A percentile compares a stretch with the other conserved stretches of the same genome.
Evolutionary conservation across 2,888 invertebrate species (phyloP).

Genomic region (Cryptocheilus praepositus): DNA sequence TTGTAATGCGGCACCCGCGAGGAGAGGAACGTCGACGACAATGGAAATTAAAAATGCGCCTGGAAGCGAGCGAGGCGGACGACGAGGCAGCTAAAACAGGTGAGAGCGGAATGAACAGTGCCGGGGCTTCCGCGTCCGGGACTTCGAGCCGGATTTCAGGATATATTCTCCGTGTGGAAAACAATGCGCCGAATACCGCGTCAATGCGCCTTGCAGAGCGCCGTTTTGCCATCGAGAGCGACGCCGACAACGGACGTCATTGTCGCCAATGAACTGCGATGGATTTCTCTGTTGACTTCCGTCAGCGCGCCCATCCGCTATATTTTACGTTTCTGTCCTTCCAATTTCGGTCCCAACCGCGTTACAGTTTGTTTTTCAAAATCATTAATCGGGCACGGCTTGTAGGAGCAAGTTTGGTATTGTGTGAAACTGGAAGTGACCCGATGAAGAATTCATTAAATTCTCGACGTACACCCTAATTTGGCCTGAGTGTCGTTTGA

Average conservation of each 20-base stretch:
- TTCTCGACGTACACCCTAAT: too few relatives aligned
- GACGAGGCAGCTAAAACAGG: conserved; percentile 46
- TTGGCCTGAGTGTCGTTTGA: too few relatives aligned
- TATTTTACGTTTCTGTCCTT: too few relatives aligned
- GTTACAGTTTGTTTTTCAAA: too few relatives aligned
- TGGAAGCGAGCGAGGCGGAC: conserved; percentile 51
- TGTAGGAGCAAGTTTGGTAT: too few relatives aligned
- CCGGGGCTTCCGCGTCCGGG: conserved; percentile 41
- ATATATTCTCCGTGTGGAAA: conserved; percentile 60
- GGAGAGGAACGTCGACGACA: conserved; percentile 43
- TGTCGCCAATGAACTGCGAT: neutral
- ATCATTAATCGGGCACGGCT: too few relatives aligned
- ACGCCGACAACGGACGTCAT: neutral
- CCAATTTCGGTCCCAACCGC: too few relatives aligned
- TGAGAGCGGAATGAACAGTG: conserved; percentile 60
- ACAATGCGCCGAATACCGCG: conserved; percentile 59
- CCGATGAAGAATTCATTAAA: too few relatives aligned
- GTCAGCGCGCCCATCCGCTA: neutral
- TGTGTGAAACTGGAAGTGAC: too few relatives aligned
- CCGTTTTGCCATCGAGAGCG: neutral
- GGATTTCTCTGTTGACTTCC: neutral
- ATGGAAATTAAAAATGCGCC: conserved; percentile 66
- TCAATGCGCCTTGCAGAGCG: conserved; percentile 40
- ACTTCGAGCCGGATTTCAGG: conserved; percentile 52
- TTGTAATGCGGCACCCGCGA: conserved; percentile 20